These are phyloP conservation scores for Temnothorax ravouxi DNA, from an alignment of 2,888 invertebrate genomes.

Conservation along the genomic window DNA sequence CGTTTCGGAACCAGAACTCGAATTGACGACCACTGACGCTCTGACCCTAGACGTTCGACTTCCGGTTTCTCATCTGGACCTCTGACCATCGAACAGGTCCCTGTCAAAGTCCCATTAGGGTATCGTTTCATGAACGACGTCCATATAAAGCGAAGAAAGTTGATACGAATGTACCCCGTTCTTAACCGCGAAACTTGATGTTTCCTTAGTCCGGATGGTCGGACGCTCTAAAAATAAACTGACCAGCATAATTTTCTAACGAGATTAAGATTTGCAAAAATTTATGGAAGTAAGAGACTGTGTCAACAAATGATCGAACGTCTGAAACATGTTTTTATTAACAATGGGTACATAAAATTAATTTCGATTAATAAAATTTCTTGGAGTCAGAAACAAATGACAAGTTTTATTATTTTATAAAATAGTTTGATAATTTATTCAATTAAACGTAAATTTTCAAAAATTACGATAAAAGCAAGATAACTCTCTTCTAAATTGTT, in stretches of 20 bases:
- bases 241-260: neutral
- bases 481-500: neutral
- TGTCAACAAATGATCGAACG: neutral
- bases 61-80: conserved; percentile 83
- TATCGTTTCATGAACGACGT: conserved; percentile 77
- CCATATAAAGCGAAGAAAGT: conserved; percentile 65
- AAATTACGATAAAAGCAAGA: neutral
- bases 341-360: neutral
- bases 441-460: neutral
- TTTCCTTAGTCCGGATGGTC: conserved; percentile 31
- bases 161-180: conserved; percentile 42
- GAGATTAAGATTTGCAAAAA: conserved; percentile 2
- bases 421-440: neutral
- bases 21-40: conserved; percentile 79
- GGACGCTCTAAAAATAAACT: neutral
- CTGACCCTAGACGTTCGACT: conserved; percentile 73
- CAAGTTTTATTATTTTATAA: neutral
- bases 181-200: conserved; percentile 52
- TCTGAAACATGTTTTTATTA: neutral
- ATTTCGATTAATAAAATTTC: neutral
- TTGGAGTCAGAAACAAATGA: neutral
- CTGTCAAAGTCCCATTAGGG: conserved; percentile 79
- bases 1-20: conserved; percentile 72
- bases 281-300: neutral
- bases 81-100: conserved; percentile 83